phyloP scores from a whole-genome alignment of 2,888 invertebrate genomes.

The Cybosia mesomella region DNA sequence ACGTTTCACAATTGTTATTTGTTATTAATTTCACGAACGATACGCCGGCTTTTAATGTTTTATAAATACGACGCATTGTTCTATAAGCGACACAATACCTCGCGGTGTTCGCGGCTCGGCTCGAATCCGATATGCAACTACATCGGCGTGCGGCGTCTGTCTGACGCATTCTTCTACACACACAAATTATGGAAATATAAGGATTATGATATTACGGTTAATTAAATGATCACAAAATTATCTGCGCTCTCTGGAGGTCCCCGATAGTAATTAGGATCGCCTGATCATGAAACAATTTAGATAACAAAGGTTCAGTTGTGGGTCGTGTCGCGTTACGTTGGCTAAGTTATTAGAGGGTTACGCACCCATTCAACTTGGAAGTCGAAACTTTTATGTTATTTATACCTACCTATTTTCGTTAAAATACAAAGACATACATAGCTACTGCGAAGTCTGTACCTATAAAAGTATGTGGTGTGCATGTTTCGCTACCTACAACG shows the following conservation, averaged over 20 bases:
- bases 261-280: background rate
- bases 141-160: constrained; percentile 62
- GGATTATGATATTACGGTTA: constrained; percentile 18
- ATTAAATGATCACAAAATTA: background rate
- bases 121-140: constrained; percentile 78
- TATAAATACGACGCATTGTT: constrained; percentile 87
- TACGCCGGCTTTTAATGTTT: constrained; percentile 86
- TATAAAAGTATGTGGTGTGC: constrained; percentile 55
- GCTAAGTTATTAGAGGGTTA: constrained; percentile 4
- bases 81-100: constrained; percentile 84
- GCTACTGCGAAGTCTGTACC: constrained; percentile 31
- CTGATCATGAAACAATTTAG: constrained; percentile 1
- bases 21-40: constrained; percentile 87
- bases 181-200: constrained; percentile 50
- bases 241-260: background rate
- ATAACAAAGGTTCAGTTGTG: constrained; percentile 6
- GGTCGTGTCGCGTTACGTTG: constrained; percentile 1
- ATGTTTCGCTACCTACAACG: constrained; percentile 67
- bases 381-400: constrained; percentile 5
- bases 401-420: constrained; percentile 12
- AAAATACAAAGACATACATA: constrained; percentile 12
- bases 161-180: constrained; percentile 73
- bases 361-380: constrained; percentile 7
- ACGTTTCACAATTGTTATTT: constrained; percentile 87
- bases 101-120: constrained; percentile 74